These are phyloP conservation scores for Melanerpes aurifrons DNA, from an alignment of 2,113 vertebrate genomes.

Conservation along the genomic window DNA sequence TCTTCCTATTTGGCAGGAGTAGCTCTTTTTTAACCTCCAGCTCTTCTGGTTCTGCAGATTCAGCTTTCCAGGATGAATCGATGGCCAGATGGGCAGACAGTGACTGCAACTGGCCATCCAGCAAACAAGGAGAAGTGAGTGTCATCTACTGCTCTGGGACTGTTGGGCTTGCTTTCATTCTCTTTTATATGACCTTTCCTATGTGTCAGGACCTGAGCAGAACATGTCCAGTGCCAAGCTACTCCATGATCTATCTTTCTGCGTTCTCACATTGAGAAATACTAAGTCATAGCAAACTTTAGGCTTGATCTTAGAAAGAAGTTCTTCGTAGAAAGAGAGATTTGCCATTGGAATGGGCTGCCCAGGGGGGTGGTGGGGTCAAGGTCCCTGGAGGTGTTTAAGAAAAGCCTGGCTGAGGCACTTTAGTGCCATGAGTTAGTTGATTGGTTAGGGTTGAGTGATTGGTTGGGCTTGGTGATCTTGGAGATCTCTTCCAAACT, in stretches of 20 bases:
- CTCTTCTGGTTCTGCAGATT: slow-evolving; percentile 70
- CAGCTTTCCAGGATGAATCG: slow-evolving; percentile 73
- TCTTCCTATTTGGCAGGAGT: not conserved
- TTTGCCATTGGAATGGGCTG: too few relatives aligned
- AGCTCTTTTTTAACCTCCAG: not conserved
- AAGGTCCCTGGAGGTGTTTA: too few relatives aligned
- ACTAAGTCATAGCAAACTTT: not conserved
- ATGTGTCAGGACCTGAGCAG: not conserved
- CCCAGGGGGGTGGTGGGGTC: too few relatives aligned
- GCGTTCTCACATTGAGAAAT: rapidly evolving
- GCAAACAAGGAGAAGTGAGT: slow-evolving; percentile 87
- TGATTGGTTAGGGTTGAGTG: too few relatives aligned
- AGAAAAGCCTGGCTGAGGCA: too few relatives aligned
- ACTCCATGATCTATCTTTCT: not conserved
- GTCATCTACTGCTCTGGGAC: not conserved
- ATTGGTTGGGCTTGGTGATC: too few relatives aligned
- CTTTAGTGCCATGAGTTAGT: too few relatives aligned
- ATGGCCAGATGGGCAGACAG: slow-evolving; percentile 36
- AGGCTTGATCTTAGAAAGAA: too few relatives aligned
- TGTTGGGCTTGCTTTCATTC: too few relatives aligned
- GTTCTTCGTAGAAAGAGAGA: too few relatives aligned
- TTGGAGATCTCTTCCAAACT: too few relatives aligned
- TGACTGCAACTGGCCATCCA: slow-evolving; percentile 3
- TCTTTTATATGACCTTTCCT: not conserved
- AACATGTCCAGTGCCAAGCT: not conserved